A percentile compares a stretch with the other conserved stretches of the same genome.
Evolutionary conservation across 2,888 invertebrate genomes (phyloP).

Genomic region (Exephanes ischioxanthus): DNA sequence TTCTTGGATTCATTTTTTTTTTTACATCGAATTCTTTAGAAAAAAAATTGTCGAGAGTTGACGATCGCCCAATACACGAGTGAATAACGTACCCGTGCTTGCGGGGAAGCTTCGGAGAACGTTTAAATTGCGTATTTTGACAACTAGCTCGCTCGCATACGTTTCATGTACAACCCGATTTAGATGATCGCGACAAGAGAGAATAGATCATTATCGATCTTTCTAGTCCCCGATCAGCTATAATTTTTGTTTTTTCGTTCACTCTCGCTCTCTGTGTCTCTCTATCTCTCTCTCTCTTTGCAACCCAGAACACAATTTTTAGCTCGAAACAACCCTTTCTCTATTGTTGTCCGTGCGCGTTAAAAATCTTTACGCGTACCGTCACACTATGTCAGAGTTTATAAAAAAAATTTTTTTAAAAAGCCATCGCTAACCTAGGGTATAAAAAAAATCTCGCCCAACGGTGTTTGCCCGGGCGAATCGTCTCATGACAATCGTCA

Average conservation of each 20-base stretch:
- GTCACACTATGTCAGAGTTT: conserved; percentile 49
- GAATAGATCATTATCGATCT: background rate
- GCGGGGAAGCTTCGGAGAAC: conserved; percentile 28
- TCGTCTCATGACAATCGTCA: conserved; percentile 25
- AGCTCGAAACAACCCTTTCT: conserved; percentile 17
- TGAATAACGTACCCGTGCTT: conserved; percentile 22
- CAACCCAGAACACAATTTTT: background rate
- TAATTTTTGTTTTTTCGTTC: background rate
- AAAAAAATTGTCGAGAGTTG: conserved; percentile 32
- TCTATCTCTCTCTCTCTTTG: background rate
- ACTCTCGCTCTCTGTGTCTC: background rate
- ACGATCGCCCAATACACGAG: conserved; percentile 23
- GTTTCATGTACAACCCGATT: conserved; percentile 29
- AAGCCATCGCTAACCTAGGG: conserved; percentile 41
- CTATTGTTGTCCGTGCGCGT: conserved; percentile 3
- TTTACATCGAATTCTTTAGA: conserved; percentile 25
- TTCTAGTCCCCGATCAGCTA: conserved; percentile 6
- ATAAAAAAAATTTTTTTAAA: conserved; percentile 16
- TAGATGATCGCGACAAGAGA: conserved; percentile 16
- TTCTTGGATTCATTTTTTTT: conserved; percentile 20
- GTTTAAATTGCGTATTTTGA: conserved; percentile 11
- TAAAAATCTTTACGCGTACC: conserved; percentile 10
- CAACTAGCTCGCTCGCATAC: conserved; percentile 7
- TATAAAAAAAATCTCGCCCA: conserved; percentile 46
- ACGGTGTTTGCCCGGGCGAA: conserved; percentile 42